These are phyloP conservation scores for Ostrea edulis DNA, from an alignment of 1,140 invertebrate species.

Conservation along the genomic window DNA sequence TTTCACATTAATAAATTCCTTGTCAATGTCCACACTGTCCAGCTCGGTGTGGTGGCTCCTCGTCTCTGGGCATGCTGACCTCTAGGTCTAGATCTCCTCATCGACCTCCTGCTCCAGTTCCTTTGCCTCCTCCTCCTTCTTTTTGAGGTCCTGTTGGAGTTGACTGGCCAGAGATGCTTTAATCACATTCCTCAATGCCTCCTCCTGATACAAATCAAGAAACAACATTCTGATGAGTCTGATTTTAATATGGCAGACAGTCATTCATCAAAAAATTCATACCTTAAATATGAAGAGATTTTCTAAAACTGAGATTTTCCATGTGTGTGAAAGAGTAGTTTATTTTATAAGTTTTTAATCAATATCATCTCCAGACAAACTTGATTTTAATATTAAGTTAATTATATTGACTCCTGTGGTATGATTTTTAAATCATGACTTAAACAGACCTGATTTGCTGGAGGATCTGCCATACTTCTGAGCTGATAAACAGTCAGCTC, in stretches of 20 bases:
- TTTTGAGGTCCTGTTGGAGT: conserved; percentile 60
- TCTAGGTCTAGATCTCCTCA: background rate
- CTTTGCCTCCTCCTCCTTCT: conserved; percentile 24
- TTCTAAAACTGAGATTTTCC: no score
- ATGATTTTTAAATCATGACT: background rate
- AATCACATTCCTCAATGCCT: conserved; percentile 69
- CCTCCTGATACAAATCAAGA: conserved; percentile 55
- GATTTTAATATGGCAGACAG: background rate
- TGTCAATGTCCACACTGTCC: background rate
- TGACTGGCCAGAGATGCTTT: conserved; percentile 74
- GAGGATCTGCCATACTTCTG: conserved; percentile 70
- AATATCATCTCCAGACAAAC: background rate
- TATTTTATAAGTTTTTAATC: no score
- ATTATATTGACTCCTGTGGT: background rate
- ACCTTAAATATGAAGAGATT: background rate
- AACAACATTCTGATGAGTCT: background rate
- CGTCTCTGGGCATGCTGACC: background rate
- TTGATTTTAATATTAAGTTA: background rate
- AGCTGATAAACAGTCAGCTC: conserved; percentile 77
- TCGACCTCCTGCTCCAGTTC: conserved; percentile 29
- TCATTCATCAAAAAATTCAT: background rate
- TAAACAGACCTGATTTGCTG: conserved; percentile 70
- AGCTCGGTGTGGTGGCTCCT: background rate
- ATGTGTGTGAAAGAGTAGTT: no score
- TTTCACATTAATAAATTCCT: background rate